Evolutionary conservation across 1,140 invertebrate genomes (phyloP).

Genomic region (Melipona quadrifasciata): DNA sequence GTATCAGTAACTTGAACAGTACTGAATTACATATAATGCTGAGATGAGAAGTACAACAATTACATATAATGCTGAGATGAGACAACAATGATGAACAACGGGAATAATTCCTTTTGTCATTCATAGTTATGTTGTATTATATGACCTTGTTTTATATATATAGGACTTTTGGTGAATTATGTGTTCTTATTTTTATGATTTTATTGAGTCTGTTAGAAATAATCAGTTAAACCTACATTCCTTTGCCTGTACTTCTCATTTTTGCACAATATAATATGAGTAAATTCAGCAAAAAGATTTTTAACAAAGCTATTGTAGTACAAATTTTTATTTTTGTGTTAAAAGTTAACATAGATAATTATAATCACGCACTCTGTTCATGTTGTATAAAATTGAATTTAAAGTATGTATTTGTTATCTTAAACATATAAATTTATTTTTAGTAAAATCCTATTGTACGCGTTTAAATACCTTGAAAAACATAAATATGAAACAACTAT

Average conservation of each 20-base stretch:
- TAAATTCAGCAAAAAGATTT: neutral
- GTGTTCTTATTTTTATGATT: no score
- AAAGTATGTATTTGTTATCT: neutral
- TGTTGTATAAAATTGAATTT: conserved; percentile 3
- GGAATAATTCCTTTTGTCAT: no score
- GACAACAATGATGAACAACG: no score
- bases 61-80: neutral
- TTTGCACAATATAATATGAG: neutral
- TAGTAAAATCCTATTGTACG: neutral
- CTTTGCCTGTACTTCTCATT: no score
- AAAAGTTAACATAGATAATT: neutral
- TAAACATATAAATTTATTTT: conserved; percentile 10
- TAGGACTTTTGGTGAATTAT: no score
- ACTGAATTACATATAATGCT: neutral
- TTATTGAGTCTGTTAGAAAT: no score
- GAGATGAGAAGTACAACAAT: neutral
- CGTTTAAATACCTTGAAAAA: neutral
- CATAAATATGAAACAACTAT: conserved; percentile 15
- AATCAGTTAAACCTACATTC: no score
- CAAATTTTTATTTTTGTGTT: neutral
- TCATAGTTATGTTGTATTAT: no score
- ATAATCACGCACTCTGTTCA: conserved; percentile 21
- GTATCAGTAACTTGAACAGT: neutral
- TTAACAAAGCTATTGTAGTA: neutral
- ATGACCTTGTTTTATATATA: no score